Conservation (phyloP, 2,113 vertebrate genomes). For the Marmota flaviventris region DNA sequence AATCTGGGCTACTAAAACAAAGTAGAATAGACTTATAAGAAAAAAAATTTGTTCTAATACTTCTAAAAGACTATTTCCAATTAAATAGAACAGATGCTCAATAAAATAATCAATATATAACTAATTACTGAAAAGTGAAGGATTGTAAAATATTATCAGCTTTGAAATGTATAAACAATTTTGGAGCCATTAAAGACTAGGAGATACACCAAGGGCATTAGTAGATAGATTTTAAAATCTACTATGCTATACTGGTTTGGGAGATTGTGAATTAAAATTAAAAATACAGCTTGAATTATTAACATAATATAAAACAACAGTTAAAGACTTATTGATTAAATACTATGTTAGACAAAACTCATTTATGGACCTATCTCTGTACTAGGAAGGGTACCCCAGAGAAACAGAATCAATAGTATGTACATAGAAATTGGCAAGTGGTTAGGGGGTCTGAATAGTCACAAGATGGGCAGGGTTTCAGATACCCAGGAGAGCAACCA, state of each 20-base stretch:
- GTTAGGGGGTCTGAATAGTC: too few species aligned
- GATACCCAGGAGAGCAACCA: too few species aligned
- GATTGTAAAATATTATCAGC: not conserved
- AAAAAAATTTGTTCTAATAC: not conserved
- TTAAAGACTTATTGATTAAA: not conserved
- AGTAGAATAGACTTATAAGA: not conserved
- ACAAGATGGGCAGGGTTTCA: not conserved
- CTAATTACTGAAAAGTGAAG: not conserved
- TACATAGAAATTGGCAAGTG: not conserved
- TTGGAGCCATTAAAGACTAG: not conserved
- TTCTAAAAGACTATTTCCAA: not conserved
- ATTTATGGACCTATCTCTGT: not conserved
- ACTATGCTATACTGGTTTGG: not conserved
- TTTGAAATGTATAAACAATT: not conserved
- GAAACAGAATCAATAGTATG: not conserved
- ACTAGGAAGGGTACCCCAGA: not conserved
- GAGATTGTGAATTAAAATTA: not conserved
- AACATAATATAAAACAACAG: not conserved
- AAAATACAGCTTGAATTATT: constrained; percentile 18
- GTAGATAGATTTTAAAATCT: not conserved
- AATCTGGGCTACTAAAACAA: not conserved
- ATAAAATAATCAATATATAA: not conserved
- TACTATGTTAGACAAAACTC: not conserved
- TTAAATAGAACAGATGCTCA: constrained; percentile 4
- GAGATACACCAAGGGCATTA: not conserved